phyloP scores from a whole-genome alignment of 2,113 vertebrate species.

The Gasterosteus aculeatus region DNA sequence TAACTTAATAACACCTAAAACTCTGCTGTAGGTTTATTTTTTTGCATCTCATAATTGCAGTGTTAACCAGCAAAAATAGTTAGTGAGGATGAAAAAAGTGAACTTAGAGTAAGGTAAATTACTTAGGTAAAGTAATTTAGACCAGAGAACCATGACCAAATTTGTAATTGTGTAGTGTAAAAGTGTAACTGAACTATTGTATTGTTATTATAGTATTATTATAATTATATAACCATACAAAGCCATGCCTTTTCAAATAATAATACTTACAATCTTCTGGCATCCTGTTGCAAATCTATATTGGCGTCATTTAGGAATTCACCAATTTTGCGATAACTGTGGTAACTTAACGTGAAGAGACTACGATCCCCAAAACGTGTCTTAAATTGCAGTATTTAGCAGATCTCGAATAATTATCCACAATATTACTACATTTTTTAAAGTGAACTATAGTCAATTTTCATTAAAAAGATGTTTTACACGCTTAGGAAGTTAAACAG shows the following conservation, averaged over 20 bases:
- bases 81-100: constrained; percentile 13
- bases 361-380: too few species aligned
- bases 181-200: background rate
- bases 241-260: background rate
- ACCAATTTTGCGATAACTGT: background rate
- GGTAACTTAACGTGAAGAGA: too few species aligned
- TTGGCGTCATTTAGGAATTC: constrained; percentile 3
- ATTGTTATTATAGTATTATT: background rate
- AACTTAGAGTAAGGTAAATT: background rate
- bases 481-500: too few species aligned
- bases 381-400: too few species aligned
- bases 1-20: constrained; percentile 23
- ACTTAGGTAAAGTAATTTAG: constrained; percentile 3
- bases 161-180: background rate
- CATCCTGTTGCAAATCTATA: constrained; percentile 11
- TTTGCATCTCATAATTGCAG: constrained; percentile 25
- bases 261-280: background rate
- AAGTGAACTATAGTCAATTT: too few species aligned
- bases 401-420: too few species aligned
- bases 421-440: too few species aligned
- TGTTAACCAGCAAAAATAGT: constrained; percentile 27
- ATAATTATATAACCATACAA: too few species aligned
- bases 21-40: constrained; percentile 25
- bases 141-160: background rate
- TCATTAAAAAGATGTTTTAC: too few species aligned